Base-by-base conservation (phyloP, 92 coral and sea anemone species). In the Virgularia gustaviana region DNA sequence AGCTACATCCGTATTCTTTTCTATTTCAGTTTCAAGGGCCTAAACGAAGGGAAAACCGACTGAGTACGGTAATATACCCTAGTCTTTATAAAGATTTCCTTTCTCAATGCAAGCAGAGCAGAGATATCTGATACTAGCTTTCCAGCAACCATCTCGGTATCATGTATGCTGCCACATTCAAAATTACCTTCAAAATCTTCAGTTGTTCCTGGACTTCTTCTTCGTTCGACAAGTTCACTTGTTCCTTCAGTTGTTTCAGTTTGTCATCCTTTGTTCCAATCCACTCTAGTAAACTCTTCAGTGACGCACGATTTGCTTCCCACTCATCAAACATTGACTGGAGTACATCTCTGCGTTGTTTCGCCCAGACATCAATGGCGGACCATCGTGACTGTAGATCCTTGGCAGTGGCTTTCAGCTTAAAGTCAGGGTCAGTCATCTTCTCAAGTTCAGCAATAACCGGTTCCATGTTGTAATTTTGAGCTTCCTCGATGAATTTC, bases 171-270 rank as follows among this genome's bases (percentile, higher is more conserved):
- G 55, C 6, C 15, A 4, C 6, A 3, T 5, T 47, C 51, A 36
- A 23, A 1, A 58, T 9, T 49, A 94, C 99, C 88, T 87, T 80
- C 13, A 94, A 81, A 4, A 47, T 36, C 35, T 75, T 53, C 12
- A 82, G 56, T 53, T 82, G 77, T n/a, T 62, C 81, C 20, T 85
- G 72, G 6, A 89, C 99, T 18, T 85, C 88, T 23, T 77, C 81
- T 32, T 89, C 94, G 54, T 94, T 96, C 33, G 87, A 85, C 47
- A 94, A 68, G 59, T 94, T 88, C 2, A 89, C 86, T 29, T 68
- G 75, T 49, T 85, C 79, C 34, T 82, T 76, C 8, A 94, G 82
- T 9, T 85, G 87, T 25, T 88, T 81, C 35, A 89, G 70, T 36
- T 77, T 70, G 63, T 82, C 82, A 61, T 89, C 96, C 53, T 89